Percentiles rank a stretch among this genome's conserved stretches.
Conservation (phyloP, 2,888 invertebrate genomes). For the Bombylius major region DNA sequence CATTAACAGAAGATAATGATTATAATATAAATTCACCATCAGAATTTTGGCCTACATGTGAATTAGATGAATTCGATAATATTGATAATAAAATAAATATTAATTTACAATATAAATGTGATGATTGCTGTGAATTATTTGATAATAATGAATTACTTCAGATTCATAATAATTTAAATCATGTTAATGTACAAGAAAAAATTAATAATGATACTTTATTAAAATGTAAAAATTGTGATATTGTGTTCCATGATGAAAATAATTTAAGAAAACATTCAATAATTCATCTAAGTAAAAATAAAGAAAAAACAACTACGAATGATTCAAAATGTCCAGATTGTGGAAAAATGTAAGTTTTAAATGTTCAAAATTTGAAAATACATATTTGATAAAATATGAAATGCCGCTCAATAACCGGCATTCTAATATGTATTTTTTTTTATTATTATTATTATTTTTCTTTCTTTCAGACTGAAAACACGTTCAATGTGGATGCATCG, state of each 20-base stretch:
- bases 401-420: too few species aligned
- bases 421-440: neutral
- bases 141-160: neutral
- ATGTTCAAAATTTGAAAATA: neutral
- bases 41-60: conserved; percentile 26
- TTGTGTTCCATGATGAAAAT: conserved; percentile 27
- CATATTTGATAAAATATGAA: neutral
- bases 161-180: neutral
- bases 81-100: neutral
- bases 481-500: conserved; percentile 38
- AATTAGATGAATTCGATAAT: neutral
- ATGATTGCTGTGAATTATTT: conserved; percentile 24
- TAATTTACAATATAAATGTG: conserved; percentile 25
- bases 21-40: conserved; percentile 10
- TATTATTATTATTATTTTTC: neutral
- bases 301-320: conserved; percentile 22
- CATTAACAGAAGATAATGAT: neutral
- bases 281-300: conserved; percentile 28
- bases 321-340: conserved; percentile 35
- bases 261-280: conserved; percentile 32
- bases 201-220: conserved; percentile 27
- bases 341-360: conserved; percentile 32
- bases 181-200: conserved; percentile 20
- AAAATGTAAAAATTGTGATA: conserved; percentile 29
- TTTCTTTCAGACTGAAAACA: conserved; percentile 26